A percentile compares a stretch with the other conserved stretches of the same genome.
Conservation (phyloP, 2,797 vertebrate species). For the Chaunax sp. region DNA sequence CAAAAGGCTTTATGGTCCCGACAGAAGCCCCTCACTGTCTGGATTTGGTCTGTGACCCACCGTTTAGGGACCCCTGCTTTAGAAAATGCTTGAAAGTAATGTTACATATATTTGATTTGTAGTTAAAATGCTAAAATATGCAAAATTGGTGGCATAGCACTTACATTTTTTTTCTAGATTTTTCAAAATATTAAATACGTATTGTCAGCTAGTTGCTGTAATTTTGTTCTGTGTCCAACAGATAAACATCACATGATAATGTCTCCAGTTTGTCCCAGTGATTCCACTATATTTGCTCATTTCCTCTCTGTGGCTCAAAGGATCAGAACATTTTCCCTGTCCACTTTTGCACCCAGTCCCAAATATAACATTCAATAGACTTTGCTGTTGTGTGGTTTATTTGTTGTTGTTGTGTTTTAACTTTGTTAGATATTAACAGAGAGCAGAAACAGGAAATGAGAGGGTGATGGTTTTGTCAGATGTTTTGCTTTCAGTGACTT, state of each 20-base stretch:
- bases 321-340: constrained; percentile 28
- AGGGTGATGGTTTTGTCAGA: constrained; percentile 41
- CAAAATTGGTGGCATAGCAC: no score
- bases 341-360: not conserved
- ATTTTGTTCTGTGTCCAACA: constrained; percentile 25
- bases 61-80: no score
- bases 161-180: no score
- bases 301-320: constrained; percentile 48
- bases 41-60: no score
- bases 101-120: no score
- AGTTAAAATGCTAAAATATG: no score
- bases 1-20: no score
- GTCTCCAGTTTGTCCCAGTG: constrained; percentile 19
- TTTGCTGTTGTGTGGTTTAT: constrained; percentile 12
- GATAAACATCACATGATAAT: constrained; percentile 45
- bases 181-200: constrained; percentile 1
- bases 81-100: no score
- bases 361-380: constrained; percentile 5
- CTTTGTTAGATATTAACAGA: constrained; percentile 26
- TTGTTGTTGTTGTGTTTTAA: not conserved
- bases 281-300: constrained; percentile 47
- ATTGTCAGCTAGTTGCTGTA: constrained; percentile 5
- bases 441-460: constrained; percentile 68
- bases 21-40: no score
- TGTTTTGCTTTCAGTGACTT: constrained; percentile 45